Evolutionary conservation across 2,888 invertebrate species (phyloP), one percentile per base, ranked within the genome.

Genomic region (Apamea epomidion): DNA sequence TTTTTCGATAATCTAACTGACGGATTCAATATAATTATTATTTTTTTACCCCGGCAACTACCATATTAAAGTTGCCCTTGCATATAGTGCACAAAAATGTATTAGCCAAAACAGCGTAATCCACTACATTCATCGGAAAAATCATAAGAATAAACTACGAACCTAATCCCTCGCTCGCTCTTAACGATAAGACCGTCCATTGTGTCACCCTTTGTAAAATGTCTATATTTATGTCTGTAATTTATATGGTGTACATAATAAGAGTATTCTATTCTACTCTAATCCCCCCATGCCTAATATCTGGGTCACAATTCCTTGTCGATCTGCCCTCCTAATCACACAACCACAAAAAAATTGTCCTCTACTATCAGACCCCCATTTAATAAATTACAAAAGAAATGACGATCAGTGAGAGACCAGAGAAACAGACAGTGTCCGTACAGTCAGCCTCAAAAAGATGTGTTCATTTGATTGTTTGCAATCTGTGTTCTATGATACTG

Each of bases 301-400:
- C 37, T n/a, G 21, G 37, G 62, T 62, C 42, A 62, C 21, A 42
- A 8, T 37, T 54, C 54, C 6, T 25, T 54, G 10, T 25, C 51
- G 10, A 68, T 68, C 10, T 7, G 4, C 8, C 16, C 18, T 21
- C 21, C 4, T 58, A 58, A 69, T 77, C 37, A n/a, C 7, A 37
- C 16, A 65, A 54, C 45, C 70, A 51, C n/a, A 64, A 68, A 78
- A 65, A 77, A 65, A 78, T 18, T 51, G 25, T 62, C 54, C n/a
- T 58, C 32, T 37, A 48, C 37, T 29, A 76, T n/a, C 14, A 48
- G 3, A 7, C 12, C 72, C 62, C 71, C 74, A 84, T 84, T 69
- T 45, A 89, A 74, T 76, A 80, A 82, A 86, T 86, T 76, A 83
- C 76, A 82, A 75, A 76, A 70, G 60, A 73, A 85, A 80, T 85